Evolutionary conservation across 2,888 invertebrate genomes (phyloP), one percentile per base, ranked within the genome.

Genomic region (Caenorhabditis becei): DNA sequence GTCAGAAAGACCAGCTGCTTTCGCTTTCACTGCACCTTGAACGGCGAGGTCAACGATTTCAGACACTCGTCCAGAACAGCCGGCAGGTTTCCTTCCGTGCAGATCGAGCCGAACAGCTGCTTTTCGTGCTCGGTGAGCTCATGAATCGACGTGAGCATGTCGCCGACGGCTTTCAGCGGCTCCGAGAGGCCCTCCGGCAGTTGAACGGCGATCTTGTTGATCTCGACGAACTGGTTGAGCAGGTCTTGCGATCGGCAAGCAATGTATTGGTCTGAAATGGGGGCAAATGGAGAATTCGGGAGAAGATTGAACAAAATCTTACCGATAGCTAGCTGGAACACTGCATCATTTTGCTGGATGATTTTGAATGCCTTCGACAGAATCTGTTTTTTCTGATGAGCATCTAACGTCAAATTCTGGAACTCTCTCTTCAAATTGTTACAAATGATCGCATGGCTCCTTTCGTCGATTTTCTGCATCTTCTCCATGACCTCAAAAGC

Each of bases 101-200:
- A 72, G 26, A 79, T 67, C 23, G 67, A 74, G 24, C n/a, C 11
- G 49, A 74, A 67, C 53, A 79, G 28, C 32, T 74, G 67, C 24
- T 79, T 72, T 18, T 79, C 79, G 51, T 69, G 67, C 53, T 79
- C 79, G 3, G 72, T 79, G 35, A 74, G 54, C 51, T 69, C 69
- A 67, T 79, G 79, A 51, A 79, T 74, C 37, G 67, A 72, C 5
- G 79, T 79, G 51, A 79, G 63, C 67, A 79, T 72, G 49, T 79
- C 79, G 0, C 70, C 65, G 10, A 79, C 79, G n/a, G 67, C 75
- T 47, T 67, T 74, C 11, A 77, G 53, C n/a, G 66, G 75, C 53
- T 67, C 75, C 2, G 66, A 59, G 4, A 79, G 53, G 7, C 65
- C 71, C 47, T 71, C 70, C 26, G 59, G 78, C 61, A 78, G 37